Conservation (phyloP, 2,888 invertebrate species). For the Sminthurinus aureus region DNA sequence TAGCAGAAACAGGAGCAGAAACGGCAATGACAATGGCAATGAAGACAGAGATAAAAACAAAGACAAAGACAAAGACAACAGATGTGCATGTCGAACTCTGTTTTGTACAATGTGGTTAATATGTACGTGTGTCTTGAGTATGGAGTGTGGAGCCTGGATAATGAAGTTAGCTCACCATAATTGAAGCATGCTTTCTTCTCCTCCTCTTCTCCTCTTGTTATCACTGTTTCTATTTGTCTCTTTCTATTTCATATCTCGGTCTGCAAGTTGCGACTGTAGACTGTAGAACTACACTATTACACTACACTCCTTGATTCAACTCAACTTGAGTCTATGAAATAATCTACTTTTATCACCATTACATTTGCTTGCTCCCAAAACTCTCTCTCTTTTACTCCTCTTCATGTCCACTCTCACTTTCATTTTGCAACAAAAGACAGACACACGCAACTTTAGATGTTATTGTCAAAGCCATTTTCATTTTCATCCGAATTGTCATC, state of each 20-base stretch:
- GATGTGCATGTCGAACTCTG: neutral
- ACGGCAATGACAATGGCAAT: no score
- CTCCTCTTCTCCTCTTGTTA: neutral
- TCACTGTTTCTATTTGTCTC: neutral
- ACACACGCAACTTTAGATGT: neutral
- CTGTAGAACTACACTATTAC: no score
- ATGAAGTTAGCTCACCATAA: constrained; percentile 22
- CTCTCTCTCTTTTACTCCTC: neutral
- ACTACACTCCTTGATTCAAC: no score
- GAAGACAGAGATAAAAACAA: neutral
- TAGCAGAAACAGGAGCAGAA: neutral
- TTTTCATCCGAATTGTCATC: neutral
- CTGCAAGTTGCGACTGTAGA: neutral
- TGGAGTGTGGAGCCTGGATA: neutral
- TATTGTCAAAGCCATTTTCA: neutral
- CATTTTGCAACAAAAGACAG: neutral
- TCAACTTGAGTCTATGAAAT: neutral
- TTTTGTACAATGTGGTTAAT: neutral
- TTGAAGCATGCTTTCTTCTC: constrained; percentile 1
- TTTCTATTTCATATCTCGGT: neutral
- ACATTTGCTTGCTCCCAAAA: neutral
- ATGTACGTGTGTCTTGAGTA: neutral
- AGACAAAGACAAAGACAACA: neutral
- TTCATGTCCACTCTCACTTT: neutral
- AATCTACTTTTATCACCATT: neutral